Conservation (phyloP, 1,140 invertebrate species). For the Octopus bimaculoides region DNA sequence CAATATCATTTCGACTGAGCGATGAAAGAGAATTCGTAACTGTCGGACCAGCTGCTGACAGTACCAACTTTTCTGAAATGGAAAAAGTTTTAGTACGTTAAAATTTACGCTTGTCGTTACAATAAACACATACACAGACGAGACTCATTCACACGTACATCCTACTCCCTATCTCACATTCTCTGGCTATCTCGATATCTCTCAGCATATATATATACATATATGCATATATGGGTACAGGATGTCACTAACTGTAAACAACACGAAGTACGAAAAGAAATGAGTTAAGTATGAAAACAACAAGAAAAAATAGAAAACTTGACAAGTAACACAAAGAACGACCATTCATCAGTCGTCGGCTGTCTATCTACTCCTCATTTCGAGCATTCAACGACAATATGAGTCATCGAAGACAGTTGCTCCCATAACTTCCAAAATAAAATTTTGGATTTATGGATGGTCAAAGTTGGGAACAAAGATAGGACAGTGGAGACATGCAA, state of each 20-base stretch:
- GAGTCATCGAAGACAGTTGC: too few species aligned
- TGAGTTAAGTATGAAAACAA: too few species aligned
- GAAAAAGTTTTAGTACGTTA: background rate
- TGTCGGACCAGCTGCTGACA: slow-evolving; percentile 21
- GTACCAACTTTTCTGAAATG: slow-evolving; percentile 31
- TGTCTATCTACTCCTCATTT: too few species aligned
- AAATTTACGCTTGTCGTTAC: background rate
- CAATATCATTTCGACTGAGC: background rate
- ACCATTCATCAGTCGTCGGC: too few species aligned
- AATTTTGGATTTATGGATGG: too few species aligned
- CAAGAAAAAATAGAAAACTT: too few species aligned
- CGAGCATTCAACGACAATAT: too few species aligned
- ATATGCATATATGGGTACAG: background rate
- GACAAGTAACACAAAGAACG: too few species aligned
- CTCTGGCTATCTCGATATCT: background rate
- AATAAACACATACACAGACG: background rate
- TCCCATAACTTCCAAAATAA: too few species aligned
- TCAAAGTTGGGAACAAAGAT: too few species aligned
- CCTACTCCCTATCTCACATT: background rate
- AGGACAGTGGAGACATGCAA: too few species aligned
- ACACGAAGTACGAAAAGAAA: too few species aligned
- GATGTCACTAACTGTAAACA: background rate
- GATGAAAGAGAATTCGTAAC: slow-evolving; percentile 10
- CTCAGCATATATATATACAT: background rate
- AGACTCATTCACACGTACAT: background rate